Evolutionary conservation across 1,140 invertebrate genomes (phyloP).

Genomic region (Streblospio benedicti): DNA sequence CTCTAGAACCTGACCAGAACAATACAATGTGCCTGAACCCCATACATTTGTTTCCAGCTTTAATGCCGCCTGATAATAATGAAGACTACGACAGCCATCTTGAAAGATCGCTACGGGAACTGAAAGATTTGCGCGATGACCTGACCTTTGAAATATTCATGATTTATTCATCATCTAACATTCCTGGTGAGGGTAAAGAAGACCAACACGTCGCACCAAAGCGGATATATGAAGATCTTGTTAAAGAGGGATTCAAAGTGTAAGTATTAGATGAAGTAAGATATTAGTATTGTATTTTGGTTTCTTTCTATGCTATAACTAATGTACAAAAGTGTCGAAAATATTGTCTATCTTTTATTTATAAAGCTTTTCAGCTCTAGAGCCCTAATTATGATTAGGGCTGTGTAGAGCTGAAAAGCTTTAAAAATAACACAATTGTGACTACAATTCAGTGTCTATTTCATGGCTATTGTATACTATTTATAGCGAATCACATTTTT

Average conservation of each 20-base stretch:
- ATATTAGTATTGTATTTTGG: background rate
- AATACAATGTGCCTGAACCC: too few species aligned
- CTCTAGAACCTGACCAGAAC: too few species aligned
- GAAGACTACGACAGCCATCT: conserved; percentile 39
- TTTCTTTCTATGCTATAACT: too few species aligned
- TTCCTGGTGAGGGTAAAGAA: conserved; percentile 18
- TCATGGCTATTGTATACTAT: too few species aligned
- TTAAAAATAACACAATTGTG: background rate
- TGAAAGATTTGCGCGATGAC: conserved; percentile 32
- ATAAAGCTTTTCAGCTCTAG: background rate
- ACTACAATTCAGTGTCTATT: too few species aligned
- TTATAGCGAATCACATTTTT: too few species aligned
- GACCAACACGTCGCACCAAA: conserved; percentile 22
- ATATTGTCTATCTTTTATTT: background rate
- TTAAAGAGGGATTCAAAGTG: conserved; percentile 26
- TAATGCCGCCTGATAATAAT: conserved; percentile 35
- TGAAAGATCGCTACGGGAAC: conserved; percentile 30
- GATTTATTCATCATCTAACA: conserved; percentile 28
- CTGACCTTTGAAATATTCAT: conserved; percentile 32
- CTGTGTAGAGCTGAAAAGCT: background rate
- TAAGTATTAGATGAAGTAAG: conserved; percentile 22
- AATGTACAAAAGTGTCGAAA: too few species aligned
- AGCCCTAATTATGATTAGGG: background rate
- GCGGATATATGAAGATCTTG: conserved; percentile 27
- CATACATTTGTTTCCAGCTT: too few species aligned